Evolutionary conservation across 37 sponge, comb jelly and placozoan species (phyloP).

Genomic region (Beroe forskalii): DNA sequence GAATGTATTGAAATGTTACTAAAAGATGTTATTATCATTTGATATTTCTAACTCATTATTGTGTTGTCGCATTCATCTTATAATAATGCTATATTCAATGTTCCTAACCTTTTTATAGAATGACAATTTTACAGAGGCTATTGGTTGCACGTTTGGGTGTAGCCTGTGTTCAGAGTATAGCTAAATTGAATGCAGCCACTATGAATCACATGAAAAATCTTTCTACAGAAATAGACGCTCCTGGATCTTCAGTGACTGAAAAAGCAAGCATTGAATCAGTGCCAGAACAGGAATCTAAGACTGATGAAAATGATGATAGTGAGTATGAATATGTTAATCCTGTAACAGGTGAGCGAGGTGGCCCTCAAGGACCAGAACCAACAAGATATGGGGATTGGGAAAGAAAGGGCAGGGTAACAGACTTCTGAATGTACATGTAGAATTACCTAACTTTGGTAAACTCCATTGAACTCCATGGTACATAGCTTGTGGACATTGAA

Average conservation of each 20-base stretch:
- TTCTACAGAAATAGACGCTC: not conserved
- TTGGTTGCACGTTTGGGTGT: not conserved
- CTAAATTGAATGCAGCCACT: not conserved
- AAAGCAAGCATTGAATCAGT: too few species aligned
- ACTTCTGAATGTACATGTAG: too few species aligned
- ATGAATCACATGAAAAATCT: not conserved
- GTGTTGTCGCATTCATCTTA: too few species aligned
- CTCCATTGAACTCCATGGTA: too few species aligned
- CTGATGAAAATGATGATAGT: constrained; percentile 67
- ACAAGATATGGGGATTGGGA: constrained; percentile 99
- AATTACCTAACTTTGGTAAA: too few species aligned
- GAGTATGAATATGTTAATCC: constrained; percentile 87
- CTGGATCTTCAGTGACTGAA: not conserved
- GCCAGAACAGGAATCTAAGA: not conserved
- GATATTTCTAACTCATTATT: too few species aligned
- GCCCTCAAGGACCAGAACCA: constrained; percentile 95
- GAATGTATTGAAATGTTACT: too few species aligned
- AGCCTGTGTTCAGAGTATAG: not conserved
- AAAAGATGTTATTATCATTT: too few species aligned
- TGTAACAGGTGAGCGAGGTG: constrained; percentile 91
- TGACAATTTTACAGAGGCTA: not conserved
- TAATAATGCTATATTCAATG: too few species aligned
- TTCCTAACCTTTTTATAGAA: too few species aligned
- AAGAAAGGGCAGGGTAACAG: constrained; percentile 90
- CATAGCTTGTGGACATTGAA: too few species aligned